Base-by-base conservation (phyloP, 2,113 vertebrate genomes). In the Vireo altiloquus region DNA sequence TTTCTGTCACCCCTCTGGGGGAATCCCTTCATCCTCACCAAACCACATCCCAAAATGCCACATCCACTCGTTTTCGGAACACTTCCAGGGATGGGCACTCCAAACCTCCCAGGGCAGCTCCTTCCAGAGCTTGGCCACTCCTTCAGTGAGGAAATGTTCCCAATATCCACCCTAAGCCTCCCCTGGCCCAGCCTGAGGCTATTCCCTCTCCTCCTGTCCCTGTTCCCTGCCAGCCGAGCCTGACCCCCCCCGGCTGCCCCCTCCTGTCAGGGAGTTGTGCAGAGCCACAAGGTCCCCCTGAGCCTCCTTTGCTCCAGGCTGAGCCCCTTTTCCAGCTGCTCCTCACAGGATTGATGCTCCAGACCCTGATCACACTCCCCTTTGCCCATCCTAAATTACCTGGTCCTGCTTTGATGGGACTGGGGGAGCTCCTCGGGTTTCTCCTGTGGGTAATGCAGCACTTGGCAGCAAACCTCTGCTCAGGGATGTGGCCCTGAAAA, bases 11-110 rank as follows among this genome's bases (percentile, higher is more conserved):
- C 31, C 12, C 25, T 65, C 19, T 4, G 31, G 3, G 8, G 56
- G 68, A 72, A 14, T 21, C 33, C 60, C 33, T 35, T n/a, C 15
- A 14, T 14, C 30, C 25, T 13, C 40, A 3, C 65, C 56, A 46
- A 21, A 37, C 8, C 40, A 28, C n/a, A 13, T 39, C 69, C 59
- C 50, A 13, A 20, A n/a, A 15, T 42, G 13, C 18, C 14, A 23
- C 30, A 28, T n/a, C 12, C 3, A 1, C 21, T 44, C 2, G 0
- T 6, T 44, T 12, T 4, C 27, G 12, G 59, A 35, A 5, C 64
- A 4, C 8, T 7, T 9, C 52, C 37, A 16, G 68, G 37, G 37
- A 9, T 31, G 40, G 30, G 15, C 1, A 11, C 20, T 17, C 65
- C 49, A 25, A 5, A 39, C 7, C 40, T n/a, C 35, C 49, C 59